Conservation (phyloP, 2,888 invertebrate genomes). For the Xylocampa areola region DNA sequence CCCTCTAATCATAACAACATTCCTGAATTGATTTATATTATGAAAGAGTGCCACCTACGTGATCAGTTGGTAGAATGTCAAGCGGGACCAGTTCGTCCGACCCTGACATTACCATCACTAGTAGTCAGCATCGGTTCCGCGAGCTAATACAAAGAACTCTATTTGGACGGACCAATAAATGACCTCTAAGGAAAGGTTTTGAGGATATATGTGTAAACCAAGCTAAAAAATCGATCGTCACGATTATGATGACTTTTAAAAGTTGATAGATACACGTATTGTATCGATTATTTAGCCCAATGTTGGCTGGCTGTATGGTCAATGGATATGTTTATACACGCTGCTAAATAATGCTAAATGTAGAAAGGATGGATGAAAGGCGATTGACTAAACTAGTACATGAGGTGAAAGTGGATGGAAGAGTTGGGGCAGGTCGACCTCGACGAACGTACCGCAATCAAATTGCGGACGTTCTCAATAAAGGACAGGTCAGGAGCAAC, state of each 20-base stretch:
- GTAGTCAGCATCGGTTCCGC: conserved; percentile 63
- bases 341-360: too few species aligned
- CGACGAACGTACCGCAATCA: too few species aligned
- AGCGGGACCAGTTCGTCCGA: conserved; percentile 71
- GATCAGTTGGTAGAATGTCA: conserved; percentile 69
- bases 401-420: too few species aligned
- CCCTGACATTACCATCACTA: conserved; percentile 75
- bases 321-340: too few species aligned
- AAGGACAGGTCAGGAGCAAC: too few species aligned
- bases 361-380: too few species aligned
- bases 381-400: too few species aligned
- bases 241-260: conserved; percentile 21
- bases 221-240: conserved; percentile 9
- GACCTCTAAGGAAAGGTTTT: conserved; percentile 10
- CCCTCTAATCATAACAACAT: conserved; percentile 65
- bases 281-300: too few species aligned
- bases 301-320: too few species aligned
- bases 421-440: too few species aligned
- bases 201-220: conserved; percentile 13
- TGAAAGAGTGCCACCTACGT: conserved; percentile 65
- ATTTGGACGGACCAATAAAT: conserved; percentile 31
- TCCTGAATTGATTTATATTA: conserved; percentile 63
- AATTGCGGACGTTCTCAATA: too few species aligned
- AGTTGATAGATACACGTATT: conserved; percentile 2
- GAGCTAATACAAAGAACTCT: conserved; percentile 61